Evolutionary conservation across 2,888 invertebrate genomes (phyloP), one percentile per base, ranked within the genome.

Genomic region (Campoplex capitator): DNA sequence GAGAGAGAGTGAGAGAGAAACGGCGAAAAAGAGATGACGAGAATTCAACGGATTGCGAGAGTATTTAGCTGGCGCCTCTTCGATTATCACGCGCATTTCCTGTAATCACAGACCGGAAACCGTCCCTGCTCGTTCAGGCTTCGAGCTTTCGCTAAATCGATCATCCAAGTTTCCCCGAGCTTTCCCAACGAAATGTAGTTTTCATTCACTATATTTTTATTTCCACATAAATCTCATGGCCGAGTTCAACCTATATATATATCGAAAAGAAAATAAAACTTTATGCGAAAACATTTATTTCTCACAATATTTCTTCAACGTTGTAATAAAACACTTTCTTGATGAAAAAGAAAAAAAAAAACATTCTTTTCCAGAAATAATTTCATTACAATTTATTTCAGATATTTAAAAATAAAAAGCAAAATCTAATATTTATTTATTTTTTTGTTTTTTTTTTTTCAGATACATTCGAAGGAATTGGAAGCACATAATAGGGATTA

Each of bases 51-150:
- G 48, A 54, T 45, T 81, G 76, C 81, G 78, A 84, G 54, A 54
- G 68, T 84, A 78, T 84, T 56, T 81, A 82, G 78, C 84, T 56
- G 35, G 74, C 38, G 70, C 78, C 82, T 84, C 81, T 82, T 84
- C 87, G 87, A 89, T 91, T 90, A 90, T 90, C 90, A 90, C 48
- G 76, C 81, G 85, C 85, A 89, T 89, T 91, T 91, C 89, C 90
- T 91, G 92, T 90, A 92, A 93, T 93, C 92, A 91, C 88, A 90
- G 89, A 81, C 91, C 91, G 93, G 93, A 93, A 91, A 91, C 91
- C 91, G 88, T 62, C 89, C 88, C 78, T 23, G 23, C 23, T 83
- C 84, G 65, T 62, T 75, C 76, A 51, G 62, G 38, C 73, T 45
- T 70, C 38, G 28, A 18, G 38, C 62, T 81, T 80, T 84, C 62